Evolutionary conservation across 2,113 vertebrate genomes (phyloP), one percentile per base, ranked within the genome.

Genomic region (Dromaius novaehollandiae): DNA sequence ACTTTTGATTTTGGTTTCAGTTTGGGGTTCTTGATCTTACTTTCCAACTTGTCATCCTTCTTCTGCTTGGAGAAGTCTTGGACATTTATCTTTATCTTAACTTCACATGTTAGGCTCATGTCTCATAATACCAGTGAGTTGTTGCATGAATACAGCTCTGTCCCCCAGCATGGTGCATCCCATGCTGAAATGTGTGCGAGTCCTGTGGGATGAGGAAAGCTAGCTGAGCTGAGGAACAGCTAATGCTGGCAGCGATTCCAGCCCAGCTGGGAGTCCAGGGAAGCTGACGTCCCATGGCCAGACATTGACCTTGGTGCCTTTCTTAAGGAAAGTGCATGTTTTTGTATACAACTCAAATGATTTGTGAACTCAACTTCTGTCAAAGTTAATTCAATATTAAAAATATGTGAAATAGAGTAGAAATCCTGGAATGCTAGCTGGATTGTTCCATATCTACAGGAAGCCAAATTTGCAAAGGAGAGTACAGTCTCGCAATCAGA

Each of bases 21-120:
- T 93, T 90, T 90, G 82, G 42, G 87, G 85, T 94, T 95, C 94
- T 94, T 86, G 68, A 53, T 82, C 87, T 96, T 91, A 68, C 84
- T 95, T 95, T 94, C 36, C 1, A 16, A 66, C 78, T 95, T 91
- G 78, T 66, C 75, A 80, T 86, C 92, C 56, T 94, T 19, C 53
- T 93, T 96, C 84, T 91, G 73, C 85, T 95, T 90, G 89, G 89
- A 95, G 91, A 91, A 96, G 85, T 93, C 79, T 93, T 91, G 94
- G 94, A 91, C 36, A 78, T 95, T 93, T 94, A 80, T 96, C 80
- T 95, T 93, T 91, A 78, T 91, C 91, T 89, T 94, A 92, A 91
- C 87, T 89, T 91, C 70, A 84, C 53, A 25, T 87, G 75, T 93
- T 96, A 97, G 91, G 91, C 55, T 92, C 82, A 64, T 93, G 89